Base-by-base conservation (phyloP, 2,113 vertebrate genomes). In the Oreochromis niloticus region DNA sequence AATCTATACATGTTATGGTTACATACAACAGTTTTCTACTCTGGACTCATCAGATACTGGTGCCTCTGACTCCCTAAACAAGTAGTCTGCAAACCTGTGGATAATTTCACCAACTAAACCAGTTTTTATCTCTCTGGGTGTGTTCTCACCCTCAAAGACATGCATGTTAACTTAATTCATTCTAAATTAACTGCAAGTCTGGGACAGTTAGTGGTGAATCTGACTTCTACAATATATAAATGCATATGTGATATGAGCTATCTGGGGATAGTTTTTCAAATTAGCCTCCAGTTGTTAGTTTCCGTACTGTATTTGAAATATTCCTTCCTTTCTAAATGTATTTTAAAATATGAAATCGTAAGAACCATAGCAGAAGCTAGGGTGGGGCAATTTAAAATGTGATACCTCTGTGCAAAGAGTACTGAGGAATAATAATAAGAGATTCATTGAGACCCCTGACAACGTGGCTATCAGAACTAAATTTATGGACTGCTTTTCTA, bases 381-480 rank as follows among this genome's bases (percentile, higher is more conserved):
- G 6, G 6, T 1, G 30, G 59, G 30, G 19, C 59, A 1, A 19
- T 36, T 34, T 63, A 19, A 63, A 36, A 4, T 56, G 11, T 13
- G 11, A 56, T 0, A 27, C 30, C 59, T 9, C 27, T 48, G n/a
- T 81, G 68, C 75, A 55, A 9, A 73, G 36, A 68, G 56, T 81
- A 17, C 7, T 7, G 17, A 36, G 32, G 32, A 39, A 78, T 66
- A 48, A 81, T 66, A 88, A 82, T 46, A 81, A 78, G 91, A 89
- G 73, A 93, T 90, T 93, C 46, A 83, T 85, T 50, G 89, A 68
- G 80, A 80, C 34, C 73, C n/a, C 52, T 22, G 34, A 80, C 85
- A 86, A 88, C 57, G 27, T 83, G 84, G 90, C 39, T 85, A 86
- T 85, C 85, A 80, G 66, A 4, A n/a, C 87, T 27, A 56, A 36